phyloP scores from a whole-genome alignment of 2,797 vertebrate species.

The Sebastes variabilis region DNA sequence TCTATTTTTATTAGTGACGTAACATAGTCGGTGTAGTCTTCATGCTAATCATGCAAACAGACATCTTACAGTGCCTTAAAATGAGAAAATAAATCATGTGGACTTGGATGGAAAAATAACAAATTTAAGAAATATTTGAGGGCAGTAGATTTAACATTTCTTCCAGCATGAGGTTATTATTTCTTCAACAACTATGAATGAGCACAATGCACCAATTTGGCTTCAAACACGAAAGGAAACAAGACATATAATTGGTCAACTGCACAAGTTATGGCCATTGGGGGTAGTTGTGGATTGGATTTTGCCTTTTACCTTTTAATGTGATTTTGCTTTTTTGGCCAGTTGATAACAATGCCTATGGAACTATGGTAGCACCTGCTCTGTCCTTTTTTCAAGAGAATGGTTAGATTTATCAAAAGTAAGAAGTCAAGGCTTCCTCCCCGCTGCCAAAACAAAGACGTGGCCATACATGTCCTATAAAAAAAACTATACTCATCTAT shows the following conservation, averaged over 20 bases:
- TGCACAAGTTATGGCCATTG: neutral
- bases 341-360: accelerated
- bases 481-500: neutral
- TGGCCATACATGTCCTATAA: no score
- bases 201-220: neutral
- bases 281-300: neutral
- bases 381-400: neutral
- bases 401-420: neutral
- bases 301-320: no score
- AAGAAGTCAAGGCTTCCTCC: neutral
- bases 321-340: neutral
- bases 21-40: neutral
- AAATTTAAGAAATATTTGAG: neutral
- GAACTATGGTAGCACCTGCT: neutral
- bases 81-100: neutral
- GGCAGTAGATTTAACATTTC: neutral
- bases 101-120: neutral
- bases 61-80: neutral
- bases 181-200: neutral
- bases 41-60: neutral
- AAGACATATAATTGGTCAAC: neutral
- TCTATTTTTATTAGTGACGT: neutral
- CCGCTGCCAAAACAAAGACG: neutral
- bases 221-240: neutral
- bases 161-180: neutral